phyloP scores from a whole-genome alignment of 2,797 vertebrate species.

The Spinus pinus region DNA sequence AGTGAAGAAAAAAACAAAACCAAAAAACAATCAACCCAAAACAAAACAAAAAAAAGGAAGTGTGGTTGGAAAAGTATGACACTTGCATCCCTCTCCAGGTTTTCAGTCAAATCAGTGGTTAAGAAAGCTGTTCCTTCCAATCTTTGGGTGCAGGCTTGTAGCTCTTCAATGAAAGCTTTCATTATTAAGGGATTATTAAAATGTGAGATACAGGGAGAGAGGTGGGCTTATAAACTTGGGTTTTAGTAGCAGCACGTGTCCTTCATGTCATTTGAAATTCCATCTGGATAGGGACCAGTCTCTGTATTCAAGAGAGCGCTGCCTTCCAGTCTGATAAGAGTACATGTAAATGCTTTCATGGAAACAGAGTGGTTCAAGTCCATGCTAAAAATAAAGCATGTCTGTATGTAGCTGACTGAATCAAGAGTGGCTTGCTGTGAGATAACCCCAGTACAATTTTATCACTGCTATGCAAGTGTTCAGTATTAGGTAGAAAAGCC shows the following conservation, averaged over 20 bases:
- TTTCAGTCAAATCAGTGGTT: neutral
- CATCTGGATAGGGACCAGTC: neutral
- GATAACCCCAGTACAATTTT: neutral
- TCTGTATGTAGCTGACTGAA: neutral
- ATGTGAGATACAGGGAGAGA: accelerated
- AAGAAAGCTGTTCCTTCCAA: neutral
- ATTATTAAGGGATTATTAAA: neutral
- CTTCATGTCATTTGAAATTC: neutral
- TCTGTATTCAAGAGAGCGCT: neutral
- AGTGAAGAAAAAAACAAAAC: neutral
- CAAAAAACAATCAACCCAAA: neutral
- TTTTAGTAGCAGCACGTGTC: neutral
- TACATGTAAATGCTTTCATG: neutral
- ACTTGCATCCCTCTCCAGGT: neutral
- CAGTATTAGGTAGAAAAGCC: neutral
- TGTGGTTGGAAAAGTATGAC: neutral
- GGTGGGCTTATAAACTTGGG: neutral
- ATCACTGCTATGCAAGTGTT: neutral
- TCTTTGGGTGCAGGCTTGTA: neutral
- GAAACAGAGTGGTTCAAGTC: neutral
- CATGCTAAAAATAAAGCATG: neutral
- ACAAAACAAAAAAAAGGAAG: neutral
- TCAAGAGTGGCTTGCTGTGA: neutral
- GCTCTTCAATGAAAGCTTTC: slow-evolving; percentile 12
- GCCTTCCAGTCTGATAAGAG: neutral